A percentile compares a stretch with the other conserved stretches of the same genome.
Evolutionary conservation across 1,140 invertebrate species (phyloP).

Genomic region (Nylanderia fulva): DNA sequence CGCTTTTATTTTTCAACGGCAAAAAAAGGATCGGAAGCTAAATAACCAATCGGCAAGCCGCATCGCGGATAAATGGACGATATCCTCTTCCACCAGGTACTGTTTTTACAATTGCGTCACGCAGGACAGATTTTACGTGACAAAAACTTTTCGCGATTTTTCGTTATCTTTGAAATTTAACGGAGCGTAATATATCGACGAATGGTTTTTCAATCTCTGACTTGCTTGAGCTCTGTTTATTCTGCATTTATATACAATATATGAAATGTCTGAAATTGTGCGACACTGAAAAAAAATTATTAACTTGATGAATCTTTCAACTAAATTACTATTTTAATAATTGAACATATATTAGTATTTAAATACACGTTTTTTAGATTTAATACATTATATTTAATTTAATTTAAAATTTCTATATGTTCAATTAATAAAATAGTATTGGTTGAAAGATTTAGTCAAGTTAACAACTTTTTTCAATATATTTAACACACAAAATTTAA

Average conservation of each 20-base stretch:
- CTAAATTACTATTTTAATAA: no score
- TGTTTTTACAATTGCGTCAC: constrained; percentile 14
- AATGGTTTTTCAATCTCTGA: not conserved
- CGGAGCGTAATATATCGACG: not conserved
- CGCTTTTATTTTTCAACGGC: constrained; percentile 54
- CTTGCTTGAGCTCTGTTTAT: not conserved
- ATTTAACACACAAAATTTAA: not conserved
- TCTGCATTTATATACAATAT: not conserved
- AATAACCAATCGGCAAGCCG: constrained; percentile 67
- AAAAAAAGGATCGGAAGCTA: constrained; percentile 57
- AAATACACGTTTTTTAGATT: no score
- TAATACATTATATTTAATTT: no score
- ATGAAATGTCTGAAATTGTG: not conserved
- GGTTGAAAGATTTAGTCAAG: no score
- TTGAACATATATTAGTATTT: no score
- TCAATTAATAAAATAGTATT: no score
- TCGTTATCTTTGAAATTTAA: not conserved
- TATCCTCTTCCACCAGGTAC: not conserved
- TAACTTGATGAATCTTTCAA: no score
- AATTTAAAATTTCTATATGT: no score
- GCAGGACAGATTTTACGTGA: not conserved
- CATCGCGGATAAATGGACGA: constrained; percentile 25
- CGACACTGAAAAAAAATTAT: no score
- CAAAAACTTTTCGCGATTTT: not conserved
- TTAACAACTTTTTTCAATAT: no score